Percentiles rank a stretch among this genome's conserved stretches.
These are phyloP conservation scores for Jaculus jaculus DNA, from an alignment of 2,113 vertebrate genomes.

Conservation along the genomic window DNA sequence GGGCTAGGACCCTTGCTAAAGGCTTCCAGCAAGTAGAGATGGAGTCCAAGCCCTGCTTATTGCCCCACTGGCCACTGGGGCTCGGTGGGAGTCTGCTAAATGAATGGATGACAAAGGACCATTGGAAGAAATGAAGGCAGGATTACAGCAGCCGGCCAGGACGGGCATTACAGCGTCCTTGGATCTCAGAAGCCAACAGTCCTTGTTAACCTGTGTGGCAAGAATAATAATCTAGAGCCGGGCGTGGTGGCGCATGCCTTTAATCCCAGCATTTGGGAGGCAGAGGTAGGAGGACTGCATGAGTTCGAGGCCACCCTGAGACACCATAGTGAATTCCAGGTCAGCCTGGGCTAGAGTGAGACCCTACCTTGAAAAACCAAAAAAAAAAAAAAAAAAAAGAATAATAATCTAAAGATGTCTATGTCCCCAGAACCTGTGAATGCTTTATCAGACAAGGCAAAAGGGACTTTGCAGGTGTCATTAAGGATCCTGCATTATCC, in stretches of 20 bases:
- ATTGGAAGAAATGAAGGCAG: background rate
- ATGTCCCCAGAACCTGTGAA: background rate
- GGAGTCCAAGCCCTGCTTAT: background rate
- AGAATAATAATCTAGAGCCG: background rate
- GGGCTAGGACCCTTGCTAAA: background rate
- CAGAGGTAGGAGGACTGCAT: no score
- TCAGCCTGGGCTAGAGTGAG: no score
- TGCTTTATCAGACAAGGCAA: background rate
- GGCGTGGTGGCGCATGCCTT: no score
- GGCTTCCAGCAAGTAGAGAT: background rate
- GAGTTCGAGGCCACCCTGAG: no score
- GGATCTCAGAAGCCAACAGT: background rate
- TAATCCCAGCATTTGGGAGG: no score
- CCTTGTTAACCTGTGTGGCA: background rate
- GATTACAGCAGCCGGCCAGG: background rate
- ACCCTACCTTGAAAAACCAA: no score
- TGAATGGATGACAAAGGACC: background rate
- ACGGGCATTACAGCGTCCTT: background rate
- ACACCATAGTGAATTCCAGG: no score
- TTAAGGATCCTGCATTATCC: background rate
- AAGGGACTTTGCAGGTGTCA: background rate
- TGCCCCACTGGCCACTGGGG: background rate
- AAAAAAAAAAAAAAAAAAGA: no score
- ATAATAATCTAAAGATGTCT: background rate
- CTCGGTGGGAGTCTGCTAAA: background rate